These are phyloP conservation scores for Amphimallon solstitiale DNA, from an alignment of 2,888 invertebrate species.

Conservation along the genomic window DNA sequence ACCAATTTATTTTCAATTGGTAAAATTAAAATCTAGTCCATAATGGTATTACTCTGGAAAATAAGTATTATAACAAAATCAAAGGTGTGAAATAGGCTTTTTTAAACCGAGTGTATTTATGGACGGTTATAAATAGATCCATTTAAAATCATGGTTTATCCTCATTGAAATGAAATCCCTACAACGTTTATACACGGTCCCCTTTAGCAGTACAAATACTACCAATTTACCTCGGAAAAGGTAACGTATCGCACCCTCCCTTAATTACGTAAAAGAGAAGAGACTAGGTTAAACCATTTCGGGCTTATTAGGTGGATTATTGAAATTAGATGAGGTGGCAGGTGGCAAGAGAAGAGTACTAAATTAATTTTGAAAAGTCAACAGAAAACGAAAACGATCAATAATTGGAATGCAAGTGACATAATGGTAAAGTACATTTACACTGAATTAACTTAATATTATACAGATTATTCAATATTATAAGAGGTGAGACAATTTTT, in stretches of 20 bases:
- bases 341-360: conserved; percentile 4
- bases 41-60: neutral
- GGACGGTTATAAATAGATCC: conserved; percentile 24
- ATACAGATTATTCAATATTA: no score
- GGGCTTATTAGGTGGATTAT: conserved; percentile 29
- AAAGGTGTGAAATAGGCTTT: neutral
- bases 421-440: no score
- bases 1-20: neutral
- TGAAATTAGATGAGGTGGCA: conserved; percentile 30
- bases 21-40: neutral
- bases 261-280: conserved; percentile 29
- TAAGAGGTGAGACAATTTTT: no score
- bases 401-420: no score
- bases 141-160: conserved; percentile 24
- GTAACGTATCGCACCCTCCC: conserved; percentile 20
- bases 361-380: no score
- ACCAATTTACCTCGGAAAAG: conserved; percentile 27
- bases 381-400: no score
- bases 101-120: conserved; percentile 22
- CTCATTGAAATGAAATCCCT: conserved; percentile 21
- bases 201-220: conserved; percentile 30
- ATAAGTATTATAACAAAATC: conserved; percentile 1
- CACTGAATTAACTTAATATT: no score
- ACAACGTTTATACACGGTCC: conserved; percentile 8
- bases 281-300: conserved; percentile 29